These are phyloP conservation scores for Corythornis cristatus DNA, from an alignment of 2,113 vertebrate genomes.

Conservation along the genomic window DNA sequence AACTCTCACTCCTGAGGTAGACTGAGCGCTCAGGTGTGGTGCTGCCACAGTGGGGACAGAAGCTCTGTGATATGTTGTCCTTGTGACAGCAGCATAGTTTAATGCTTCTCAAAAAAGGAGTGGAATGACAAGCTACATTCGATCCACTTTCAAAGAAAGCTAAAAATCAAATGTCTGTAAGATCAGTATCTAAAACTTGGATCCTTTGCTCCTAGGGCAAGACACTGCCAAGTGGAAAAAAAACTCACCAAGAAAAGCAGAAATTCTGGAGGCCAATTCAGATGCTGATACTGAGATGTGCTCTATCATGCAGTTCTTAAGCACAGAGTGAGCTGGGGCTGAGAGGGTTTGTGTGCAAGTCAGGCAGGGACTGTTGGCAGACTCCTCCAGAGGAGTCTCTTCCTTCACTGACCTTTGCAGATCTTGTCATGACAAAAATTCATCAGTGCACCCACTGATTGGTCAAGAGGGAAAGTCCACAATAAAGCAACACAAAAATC, in stretches of 20 bases:
- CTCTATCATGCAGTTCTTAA: not conserved
- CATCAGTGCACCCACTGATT: not conserved
- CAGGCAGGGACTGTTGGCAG: not conserved
- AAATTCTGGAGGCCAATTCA: not conserved
- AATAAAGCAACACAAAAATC: not conserved
- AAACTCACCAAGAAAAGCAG: not conserved
- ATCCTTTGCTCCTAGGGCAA: not conserved
- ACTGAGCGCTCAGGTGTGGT: rapidly evolving
- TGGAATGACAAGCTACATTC: not conserved
- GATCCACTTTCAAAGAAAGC: not conserved
- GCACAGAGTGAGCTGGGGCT: not conserved
- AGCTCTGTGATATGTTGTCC: not conserved
- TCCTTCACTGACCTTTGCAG: not conserved
- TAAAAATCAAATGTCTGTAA: not conserved
- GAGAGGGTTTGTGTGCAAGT: not conserved
- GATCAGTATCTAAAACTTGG: not conserved
- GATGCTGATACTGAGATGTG: not conserved
- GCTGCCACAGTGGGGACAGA: not conserved
- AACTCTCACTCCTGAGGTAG: not conserved
- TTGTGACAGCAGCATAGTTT: not conserved
- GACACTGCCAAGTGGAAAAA: not conserved
- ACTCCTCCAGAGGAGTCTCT: not conserved
- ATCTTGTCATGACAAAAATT: not conserved
- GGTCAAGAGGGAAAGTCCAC: not conserved
- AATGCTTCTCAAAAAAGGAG: not conserved